phyloP scores from a whole-genome alignment of 1,140 invertebrate genomes.

The Rhagoletis pomonella region DNA sequence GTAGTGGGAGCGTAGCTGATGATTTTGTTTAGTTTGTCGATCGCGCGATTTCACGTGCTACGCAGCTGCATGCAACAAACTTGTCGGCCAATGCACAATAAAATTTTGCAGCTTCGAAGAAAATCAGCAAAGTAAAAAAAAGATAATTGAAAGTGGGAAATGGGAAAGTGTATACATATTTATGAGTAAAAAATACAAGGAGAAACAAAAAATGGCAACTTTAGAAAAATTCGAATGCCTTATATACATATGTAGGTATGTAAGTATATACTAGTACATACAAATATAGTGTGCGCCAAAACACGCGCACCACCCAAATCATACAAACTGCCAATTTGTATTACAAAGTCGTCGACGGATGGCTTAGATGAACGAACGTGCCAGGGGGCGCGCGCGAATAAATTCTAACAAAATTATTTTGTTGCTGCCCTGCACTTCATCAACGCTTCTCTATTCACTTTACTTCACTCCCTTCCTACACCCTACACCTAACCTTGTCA shows the following conservation, averaged over 20 bases:
- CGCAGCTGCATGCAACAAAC: conserved; percentile 36
- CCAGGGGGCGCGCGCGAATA: background rate
- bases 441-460: background rate
- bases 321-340: conserved; percentile 31
- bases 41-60: conserved; percentile 17
- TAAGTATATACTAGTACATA: no score
- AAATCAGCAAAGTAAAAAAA: background rate
- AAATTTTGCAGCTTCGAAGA: background rate
- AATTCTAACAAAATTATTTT: conserved; percentile 23
- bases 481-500: background rate
- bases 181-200: no score
- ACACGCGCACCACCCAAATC: background rate
- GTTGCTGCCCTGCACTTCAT: background rate
- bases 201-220: no score
- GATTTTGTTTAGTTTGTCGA: background rate
- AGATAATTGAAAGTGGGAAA: no score
- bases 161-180: no score
- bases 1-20: background rate
- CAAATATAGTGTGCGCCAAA: background rate
- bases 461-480: background rate
- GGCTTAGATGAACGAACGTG: background rate
- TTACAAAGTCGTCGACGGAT: conserved; percentile 24
- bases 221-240: no score
- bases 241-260: no score
- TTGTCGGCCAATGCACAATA: background rate